Conservation (phyloP, 2,113 vertebrate species). For the Sitta europaea region DNA sequence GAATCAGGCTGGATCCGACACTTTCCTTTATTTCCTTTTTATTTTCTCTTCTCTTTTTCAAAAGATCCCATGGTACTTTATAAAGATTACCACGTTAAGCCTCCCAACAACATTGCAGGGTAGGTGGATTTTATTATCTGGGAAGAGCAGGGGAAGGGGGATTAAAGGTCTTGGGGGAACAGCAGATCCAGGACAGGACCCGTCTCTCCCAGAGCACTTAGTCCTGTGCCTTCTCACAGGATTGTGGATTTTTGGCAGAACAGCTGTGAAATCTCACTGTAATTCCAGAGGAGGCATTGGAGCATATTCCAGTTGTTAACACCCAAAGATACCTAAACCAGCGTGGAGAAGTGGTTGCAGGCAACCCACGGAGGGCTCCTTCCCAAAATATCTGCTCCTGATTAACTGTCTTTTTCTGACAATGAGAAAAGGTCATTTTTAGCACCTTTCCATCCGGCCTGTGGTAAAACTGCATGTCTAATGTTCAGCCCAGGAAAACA, state of each 20-base stretch:
- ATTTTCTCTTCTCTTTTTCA: neutral
- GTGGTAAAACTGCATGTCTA: accelerated
- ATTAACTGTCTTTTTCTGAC: neutral
- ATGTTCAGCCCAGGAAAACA: neutral
- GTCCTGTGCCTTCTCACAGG: neutral
- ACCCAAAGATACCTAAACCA: neutral
- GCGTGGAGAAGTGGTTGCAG: accelerated
- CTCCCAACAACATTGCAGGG: neutral
- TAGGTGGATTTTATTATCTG: neutral
- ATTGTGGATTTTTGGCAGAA: neutral
- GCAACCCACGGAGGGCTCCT: accelerated
- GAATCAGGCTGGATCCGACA: accelerated
- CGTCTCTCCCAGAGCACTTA: neutral
- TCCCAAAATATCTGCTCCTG: neutral
- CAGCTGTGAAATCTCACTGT: conserved; percentile 7
- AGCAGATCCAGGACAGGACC: neutral
- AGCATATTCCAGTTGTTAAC: neutral
- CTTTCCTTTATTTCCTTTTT: neutral
- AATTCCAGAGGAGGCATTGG: neutral
- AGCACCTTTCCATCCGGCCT: neutral
- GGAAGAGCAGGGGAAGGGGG: neutral
- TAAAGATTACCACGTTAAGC: neutral
- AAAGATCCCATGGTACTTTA: neutral
- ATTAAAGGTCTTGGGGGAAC: neutral
- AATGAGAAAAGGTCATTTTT: neutral